Base-by-base conservation (phyloP, 1,140 invertebrate genomes). In the Magallana angulata region DNA sequence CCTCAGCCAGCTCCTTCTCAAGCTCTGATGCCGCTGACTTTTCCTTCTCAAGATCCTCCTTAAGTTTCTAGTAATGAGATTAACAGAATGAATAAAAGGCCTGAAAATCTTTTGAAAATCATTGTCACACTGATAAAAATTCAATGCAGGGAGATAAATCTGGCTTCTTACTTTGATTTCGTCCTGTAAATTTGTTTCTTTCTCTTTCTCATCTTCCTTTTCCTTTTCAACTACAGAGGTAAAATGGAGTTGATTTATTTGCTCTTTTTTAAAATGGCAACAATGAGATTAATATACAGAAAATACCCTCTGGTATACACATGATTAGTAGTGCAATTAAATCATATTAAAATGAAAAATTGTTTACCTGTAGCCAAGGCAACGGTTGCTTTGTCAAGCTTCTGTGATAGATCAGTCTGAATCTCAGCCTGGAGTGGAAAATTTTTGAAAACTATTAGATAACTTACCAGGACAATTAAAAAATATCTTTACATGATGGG, bases 341-440 rank as follows among this genome's bases (percentile, higher is more conserved):
- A 14, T 30, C 18, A 80, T 6, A 4, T 36, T 24, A 56, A 36
- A 36, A 16, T 80, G 14, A 57, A 24, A 57, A 7, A n/a, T n/a
- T 82, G 7, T 24, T n/a, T 24, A 84, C 82, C 84, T 68, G 89
- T 57, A 76, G 85, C 68, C 57, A 89, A 57, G 14, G 84, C 71
- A 14, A 89, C 89, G 57, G 80, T 89, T n/a, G 87, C 86, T 48
- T 89, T 85, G 85, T 92, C 91, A 76, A 92, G 85, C 82, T 87
- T 86, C 7, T 87, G 76, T 36, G 90, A 90, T 4, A 90, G 60
- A n/a, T 92, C 90, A 48, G 76, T 89, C 64, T 86, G 83, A 9
- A 89, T 62, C 71, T 89, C 81, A 11, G 82, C 87, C 91, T 92
- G 30, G 1, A 85, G 86, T 24, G 16, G 36, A 6, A 82, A 85